Evolutionary conservation across 1,140 invertebrate genomes (phyloP).

Genomic region (honey bee (Apis mellifera)): Amel_HAv3.1 CM009945.2:8863501-8864000

Average conservation of each 20-base stretch:
- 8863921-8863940: background rate
- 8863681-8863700: background rate
- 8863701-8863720: background rate
- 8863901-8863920: background rate
- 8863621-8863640: background rate
- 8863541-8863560: background rate
- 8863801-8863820: background rate
- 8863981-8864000: conserved; percentile 25
- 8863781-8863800: no score
- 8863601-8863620: background rate
- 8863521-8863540: no score
- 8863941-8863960: background rate
- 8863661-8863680: background rate
- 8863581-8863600: background rate
- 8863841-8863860: background rate
- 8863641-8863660: conserved; percentile 8
- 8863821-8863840: background rate
- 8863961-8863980: background rate
- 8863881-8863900: background rate
- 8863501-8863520: no score
- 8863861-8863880: no score
- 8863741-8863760: no score
- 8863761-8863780: no score
- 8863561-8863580: background rate
- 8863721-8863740: no score